Evolutionary conservation across 2,888 invertebrate species (phyloP), one percentile per base, ranked within the genome.

Genomic region (Dusona sp.): DNA sequence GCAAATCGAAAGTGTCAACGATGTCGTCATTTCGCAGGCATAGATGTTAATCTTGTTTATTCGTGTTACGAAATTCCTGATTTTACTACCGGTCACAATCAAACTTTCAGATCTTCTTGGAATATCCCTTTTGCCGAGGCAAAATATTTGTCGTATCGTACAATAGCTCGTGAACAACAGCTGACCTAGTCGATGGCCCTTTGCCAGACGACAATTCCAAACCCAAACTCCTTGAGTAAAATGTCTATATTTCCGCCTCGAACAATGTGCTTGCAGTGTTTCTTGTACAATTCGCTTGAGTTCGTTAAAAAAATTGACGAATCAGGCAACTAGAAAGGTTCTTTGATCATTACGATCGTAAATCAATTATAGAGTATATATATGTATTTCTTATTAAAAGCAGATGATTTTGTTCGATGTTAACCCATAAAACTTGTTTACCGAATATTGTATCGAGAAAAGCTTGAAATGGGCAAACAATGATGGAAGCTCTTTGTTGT

Each of bases 111-210:
- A 73, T 83, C 78, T 54, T 38, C 36, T 13, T 6, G 33, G 2
- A 38, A 77, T 25, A 45, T 16, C 33, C 67, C 57, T n/a, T 70
- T 81, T 77, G 48, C 6, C 25, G 51, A 57, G 38, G 68, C 81
- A 73, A 85, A 85, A 85, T 85, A 81, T 85, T 85, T 85, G 72
- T 78, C 64, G 73, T 85, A 72, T 81, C 65, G 54, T 48, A 77
- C 73, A 72, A 77, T 57, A 51, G 57, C 81, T 81, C 72, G 74
- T 65, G 79, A 79, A 57, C 42, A 42, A 29, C 42, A 57, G 81
- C 77, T 85, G 85, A 78, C 72, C 74, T 75, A 70, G 78, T 79
- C 74, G 73, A 73, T 88, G 88, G 86, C 84, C 84, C 68, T 80
- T 77, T 87, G 88, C 88, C 87, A 87, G 83, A 80, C 73, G 70